phyloP scores from a whole-genome alignment of 2,888 invertebrate species.

The Girardia tigrina region DNA sequence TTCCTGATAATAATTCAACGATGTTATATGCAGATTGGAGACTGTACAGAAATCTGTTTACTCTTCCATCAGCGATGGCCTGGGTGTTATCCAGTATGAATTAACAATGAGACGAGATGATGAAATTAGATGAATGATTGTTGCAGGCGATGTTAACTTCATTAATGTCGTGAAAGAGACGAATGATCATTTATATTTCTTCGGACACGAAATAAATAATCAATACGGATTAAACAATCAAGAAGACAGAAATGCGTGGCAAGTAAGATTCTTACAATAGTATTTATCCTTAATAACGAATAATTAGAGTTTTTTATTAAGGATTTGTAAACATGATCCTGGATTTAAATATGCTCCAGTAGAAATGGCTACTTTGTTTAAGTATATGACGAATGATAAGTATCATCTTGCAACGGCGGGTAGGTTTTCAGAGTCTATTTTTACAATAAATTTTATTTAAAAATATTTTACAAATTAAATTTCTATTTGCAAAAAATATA shows the following conservation, averaged over 20 bases:
- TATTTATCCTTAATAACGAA: background rate
- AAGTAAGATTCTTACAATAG: too few relatives aligned
- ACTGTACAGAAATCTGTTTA: background rate
- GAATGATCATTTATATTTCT: background rate
- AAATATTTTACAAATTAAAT: too few relatives aligned
- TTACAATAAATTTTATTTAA: too few relatives aligned
- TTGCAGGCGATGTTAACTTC: background rate
- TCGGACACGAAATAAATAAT: constrained; percentile 5
- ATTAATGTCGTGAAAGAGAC: background rate
- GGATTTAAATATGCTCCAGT: background rate
- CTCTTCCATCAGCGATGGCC: background rate
- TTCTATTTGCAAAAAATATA: too few relatives aligned
- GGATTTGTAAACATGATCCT: constrained; percentile 11
- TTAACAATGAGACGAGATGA: background rate
- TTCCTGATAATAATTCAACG: background rate
- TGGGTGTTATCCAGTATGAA: constrained; percentile 8
- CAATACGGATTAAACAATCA: constrained; percentile 4
- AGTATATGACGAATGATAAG: too few relatives aligned
- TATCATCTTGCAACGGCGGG: too few relatives aligned
- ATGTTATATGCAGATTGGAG: background rate
- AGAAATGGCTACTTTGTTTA: too few relatives aligned
- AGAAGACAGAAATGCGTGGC: background rate
- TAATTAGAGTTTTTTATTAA: background rate
- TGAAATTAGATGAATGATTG: background rate
- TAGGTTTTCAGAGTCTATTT: too few relatives aligned